Conservation (phyloP, 2,797 vertebrate species). For the Anguilla anguilla region DNA sequence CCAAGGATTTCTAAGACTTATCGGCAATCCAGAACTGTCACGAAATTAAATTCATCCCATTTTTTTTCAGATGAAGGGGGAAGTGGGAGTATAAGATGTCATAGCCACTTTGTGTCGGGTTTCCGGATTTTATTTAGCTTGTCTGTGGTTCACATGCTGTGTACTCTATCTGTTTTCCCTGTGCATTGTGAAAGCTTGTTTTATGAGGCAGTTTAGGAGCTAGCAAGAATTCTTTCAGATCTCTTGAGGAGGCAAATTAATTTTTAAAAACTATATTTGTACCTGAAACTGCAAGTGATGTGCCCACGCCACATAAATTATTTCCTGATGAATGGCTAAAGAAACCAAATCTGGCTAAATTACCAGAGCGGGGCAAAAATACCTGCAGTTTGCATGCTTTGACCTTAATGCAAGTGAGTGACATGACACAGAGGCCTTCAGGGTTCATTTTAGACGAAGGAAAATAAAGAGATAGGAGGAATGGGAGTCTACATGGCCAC, state of each 20-base stretch:
- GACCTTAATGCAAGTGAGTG: conserved; percentile 32
- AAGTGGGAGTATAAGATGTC: conserved; percentile 50
- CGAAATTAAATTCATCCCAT: conserved; percentile 53
- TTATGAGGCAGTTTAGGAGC: background rate
- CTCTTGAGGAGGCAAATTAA: background rate
- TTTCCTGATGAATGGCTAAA: conserved; percentile 12
- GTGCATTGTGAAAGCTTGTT: background rate
- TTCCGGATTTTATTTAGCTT: conserved; percentile 47
- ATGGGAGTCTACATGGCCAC: background rate
- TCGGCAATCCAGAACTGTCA: conserved; percentile 58
- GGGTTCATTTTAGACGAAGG: background rate
- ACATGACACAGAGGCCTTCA: conserved; percentile 2
- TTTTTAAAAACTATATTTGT: background rate
- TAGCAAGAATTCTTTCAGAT: background rate
- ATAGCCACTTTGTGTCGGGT: conserved; percentile 48
- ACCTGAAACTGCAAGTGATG: conserved; percentile 24
- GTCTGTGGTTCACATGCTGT: conserved; percentile 41
- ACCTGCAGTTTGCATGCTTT: conserved; percentile 12
- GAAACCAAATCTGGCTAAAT: conserved; percentile 10
- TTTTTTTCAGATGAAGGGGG: conserved; percentile 32
- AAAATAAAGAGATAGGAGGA: background rate
- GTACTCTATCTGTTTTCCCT: background rate
- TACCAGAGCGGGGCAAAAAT: conserved; percentile 7
- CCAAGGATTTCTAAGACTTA: conserved; percentile 52
- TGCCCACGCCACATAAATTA: conserved; percentile 22